phyloP scores from a whole-genome alignment of 2,888 invertebrate species.

The Tiliacea aurago region DNA sequence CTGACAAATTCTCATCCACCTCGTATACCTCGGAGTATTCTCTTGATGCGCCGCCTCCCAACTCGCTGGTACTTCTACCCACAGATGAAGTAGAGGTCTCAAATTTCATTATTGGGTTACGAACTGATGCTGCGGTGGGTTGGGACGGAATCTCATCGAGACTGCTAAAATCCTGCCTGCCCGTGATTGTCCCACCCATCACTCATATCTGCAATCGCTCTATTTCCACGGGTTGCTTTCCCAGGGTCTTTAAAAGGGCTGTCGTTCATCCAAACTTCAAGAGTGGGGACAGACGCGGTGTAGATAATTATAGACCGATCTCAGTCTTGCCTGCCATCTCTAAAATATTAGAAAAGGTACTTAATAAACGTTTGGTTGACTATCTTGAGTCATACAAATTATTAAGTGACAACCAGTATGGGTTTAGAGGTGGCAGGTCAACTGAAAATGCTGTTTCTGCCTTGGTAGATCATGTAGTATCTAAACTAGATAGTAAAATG shows the following conservation, averaged over 20 bases:
- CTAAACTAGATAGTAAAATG: constrained; percentile 9
- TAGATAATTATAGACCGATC: neutral
- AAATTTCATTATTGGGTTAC: no score
- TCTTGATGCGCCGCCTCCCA: neutral
- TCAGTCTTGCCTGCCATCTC: neutral
- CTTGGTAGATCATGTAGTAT: constrained; percentile 3
- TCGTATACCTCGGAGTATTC: neutral
- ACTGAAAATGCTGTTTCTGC: constrained; percentile 11
- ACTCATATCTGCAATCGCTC: no score
- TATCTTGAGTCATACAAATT: constrained; percentile 13
- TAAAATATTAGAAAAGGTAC: neutral
- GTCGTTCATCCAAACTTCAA: no score
- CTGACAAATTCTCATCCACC: no score
- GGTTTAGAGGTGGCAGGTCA: constrained; percentile 1
- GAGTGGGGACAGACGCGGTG: no score
- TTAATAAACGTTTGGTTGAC: neutral
- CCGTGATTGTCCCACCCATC: no score
- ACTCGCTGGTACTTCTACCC: constrained; percentile 8
- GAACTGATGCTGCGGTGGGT: no score
- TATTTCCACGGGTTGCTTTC: no score
- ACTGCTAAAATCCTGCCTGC: no score
- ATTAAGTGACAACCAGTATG: constrained; percentile 10
- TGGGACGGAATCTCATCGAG: no score
- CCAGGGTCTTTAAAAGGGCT: no score
- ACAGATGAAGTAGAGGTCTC: constrained; percentile 3